phyloP scores from a whole-genome alignment of 2,113 vertebrate genomes.

The Melanostigma gelatinosum region DNA sequence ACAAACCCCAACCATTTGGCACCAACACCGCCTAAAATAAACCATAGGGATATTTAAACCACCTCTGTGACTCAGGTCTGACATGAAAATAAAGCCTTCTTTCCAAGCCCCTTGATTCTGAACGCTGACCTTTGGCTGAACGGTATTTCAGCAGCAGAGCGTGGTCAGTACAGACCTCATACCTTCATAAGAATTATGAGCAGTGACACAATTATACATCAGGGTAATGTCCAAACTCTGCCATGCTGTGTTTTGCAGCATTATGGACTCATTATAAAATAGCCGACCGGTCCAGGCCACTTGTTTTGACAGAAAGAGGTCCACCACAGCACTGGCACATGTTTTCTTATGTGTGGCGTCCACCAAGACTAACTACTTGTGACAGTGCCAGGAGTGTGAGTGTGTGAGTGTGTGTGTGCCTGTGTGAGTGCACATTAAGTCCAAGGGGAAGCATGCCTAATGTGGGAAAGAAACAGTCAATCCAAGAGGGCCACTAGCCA shows the following conservation, averaged over 20 bases:
- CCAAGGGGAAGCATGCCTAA: constrained; percentile 66
- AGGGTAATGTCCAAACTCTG: constrained; percentile 35
- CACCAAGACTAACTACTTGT: constrained; percentile 72
- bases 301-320: constrained; percentile 70
- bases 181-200: constrained; percentile 59
- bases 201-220: constrained; percentile 50
- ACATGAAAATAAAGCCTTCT: constrained; percentile 40
- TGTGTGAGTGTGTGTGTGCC: constrained; percentile 16
- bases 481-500: constrained; percentile 68
- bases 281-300: constrained; percentile 37
- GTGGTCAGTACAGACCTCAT: constrained; percentile 48
- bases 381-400: constrained; percentile 68
- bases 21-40: constrained; percentile 45
- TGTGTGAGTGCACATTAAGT: constrained; percentile 39
- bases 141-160: constrained; percentile 28
- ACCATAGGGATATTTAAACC: constrained; percentile 25
- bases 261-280: constrained; percentile 58
- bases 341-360: constrained; percentile 46
- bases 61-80: constrained; percentile 40
- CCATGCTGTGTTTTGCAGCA: constrained; percentile 33
- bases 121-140: constrained; percentile 65
- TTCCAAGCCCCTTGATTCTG: constrained; percentile 27
- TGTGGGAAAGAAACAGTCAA: constrained; percentile 69
- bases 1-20: constrained; percentile 41
- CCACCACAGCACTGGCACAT: constrained; percentile 64